Evolutionary conservation across 2,888 invertebrate genomes (phyloP), one percentile per base, ranked within the genome.

Genomic region (Xylota segnis): DNA sequence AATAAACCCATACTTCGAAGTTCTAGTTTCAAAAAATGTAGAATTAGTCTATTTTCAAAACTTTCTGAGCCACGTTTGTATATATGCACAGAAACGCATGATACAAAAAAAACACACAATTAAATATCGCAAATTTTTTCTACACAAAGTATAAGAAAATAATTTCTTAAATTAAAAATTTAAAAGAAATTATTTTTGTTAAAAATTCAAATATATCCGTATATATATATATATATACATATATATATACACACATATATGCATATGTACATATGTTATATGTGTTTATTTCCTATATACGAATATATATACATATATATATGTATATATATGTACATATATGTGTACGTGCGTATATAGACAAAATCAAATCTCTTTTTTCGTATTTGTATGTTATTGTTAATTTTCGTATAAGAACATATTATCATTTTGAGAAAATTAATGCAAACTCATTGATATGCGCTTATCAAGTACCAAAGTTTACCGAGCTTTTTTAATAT

Each of bases 341-440:
- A 84, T 27, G 72, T 63, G 56, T 58, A 81, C 78, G 82, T 58
- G 81, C 81, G 72, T 76, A 76, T 37, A 72, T 65, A 70, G 71
- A 82, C 65, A 87, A 72, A 83, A 79, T 90, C 88, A 90, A 91
- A 91, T 91, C 91, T 91, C 91, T 91, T 90, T 91, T 91, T 91
- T 91, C 91, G 92, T 92, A 91, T 91, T 91, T 91, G 92, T 91
- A 90, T 91, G 92, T 91, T 92, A 89, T 91, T 91, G 91, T 92
- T 91, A 90, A 91, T 91, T 91, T 91, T 91, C 89, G 88, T 89
- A 89, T 89, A 89, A 89, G 52, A 88, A 90, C 88, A 88, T 88
- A 88, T 90, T 91, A 90, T 91, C 91, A 91, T 91, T 90, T 89
- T 89, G 90, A 91, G 92, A 91, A 91, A 91, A 91, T 91, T 88